These are phyloP conservation scores for Tenebrosternarchus preto DNA, from an alignment of 2,113 vertebrate genomes.

Conservation along the genomic window DNA sequence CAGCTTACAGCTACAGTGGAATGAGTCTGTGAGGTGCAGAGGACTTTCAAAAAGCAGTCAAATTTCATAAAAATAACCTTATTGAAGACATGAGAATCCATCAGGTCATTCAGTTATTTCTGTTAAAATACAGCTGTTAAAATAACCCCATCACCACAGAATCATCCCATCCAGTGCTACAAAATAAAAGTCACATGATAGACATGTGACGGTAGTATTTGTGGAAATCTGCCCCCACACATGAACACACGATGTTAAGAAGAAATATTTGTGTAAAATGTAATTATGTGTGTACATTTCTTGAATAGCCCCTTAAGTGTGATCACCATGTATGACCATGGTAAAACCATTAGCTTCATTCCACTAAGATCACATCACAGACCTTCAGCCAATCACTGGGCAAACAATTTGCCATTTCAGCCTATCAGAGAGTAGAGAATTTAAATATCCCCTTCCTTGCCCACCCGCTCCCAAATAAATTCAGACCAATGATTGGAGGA, in stretches of 20 bases:
- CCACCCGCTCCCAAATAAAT: background rate
- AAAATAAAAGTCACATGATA: background rate
- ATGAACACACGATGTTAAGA: background rate
- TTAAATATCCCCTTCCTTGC: background rate
- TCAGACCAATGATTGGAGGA: background rate
- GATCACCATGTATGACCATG: too few species aligned
- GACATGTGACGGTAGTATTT: background rate
- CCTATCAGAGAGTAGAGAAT: conserved; percentile 46
- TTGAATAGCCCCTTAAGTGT: too few species aligned
- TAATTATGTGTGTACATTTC: background rate
- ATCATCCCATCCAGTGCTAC: background rate
- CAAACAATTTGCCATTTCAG: background rate
- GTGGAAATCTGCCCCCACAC: background rate
- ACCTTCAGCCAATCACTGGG: conserved; percentile 26
- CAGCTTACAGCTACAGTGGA: background rate
- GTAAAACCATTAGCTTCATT: background rate
- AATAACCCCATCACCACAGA: background rate
- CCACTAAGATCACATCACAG: conserved; percentile 30
- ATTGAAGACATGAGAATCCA: background rate
- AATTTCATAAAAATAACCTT: background rate
- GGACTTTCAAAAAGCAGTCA: background rate
- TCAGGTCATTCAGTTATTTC: background rate
- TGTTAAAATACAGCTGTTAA: background rate
- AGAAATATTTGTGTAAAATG: background rate
- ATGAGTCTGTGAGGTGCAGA: conserved; percentile 32